A percentile compares a stretch with the other conserved stretches of the same genome.
These are phyloP conservation scores for Datnioides undecimradiatus DNA, from an alignment of 2,113 vertebrate genomes.

Conservation along the genomic window DNA sequence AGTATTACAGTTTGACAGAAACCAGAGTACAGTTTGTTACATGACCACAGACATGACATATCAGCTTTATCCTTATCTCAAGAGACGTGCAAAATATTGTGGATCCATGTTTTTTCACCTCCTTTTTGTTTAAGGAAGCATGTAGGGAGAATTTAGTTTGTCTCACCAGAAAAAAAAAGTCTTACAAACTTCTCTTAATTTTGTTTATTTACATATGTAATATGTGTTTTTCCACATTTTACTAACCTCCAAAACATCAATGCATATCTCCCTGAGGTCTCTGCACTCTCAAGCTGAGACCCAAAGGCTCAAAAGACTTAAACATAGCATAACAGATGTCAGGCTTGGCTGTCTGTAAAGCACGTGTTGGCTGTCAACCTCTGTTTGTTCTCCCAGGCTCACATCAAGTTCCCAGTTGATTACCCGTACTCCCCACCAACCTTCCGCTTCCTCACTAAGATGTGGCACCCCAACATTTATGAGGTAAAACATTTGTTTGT, in stretches of 20 bases:
- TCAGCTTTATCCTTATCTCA: neutral
- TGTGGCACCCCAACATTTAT: constrained; percentile 99
- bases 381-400: constrained; percentile 86
- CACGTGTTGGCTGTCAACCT: constrained; percentile 12
- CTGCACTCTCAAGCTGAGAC: neutral
- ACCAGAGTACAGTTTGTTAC: neutral
- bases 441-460: constrained; percentile 99
- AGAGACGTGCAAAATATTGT: neutral
- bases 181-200: neutral
- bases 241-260: neutral
- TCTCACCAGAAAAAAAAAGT: neutral
- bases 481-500: constrained; percentile 87
- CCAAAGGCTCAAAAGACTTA: neutral
- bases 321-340: neutral
- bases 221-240: neutral
- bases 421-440: constrained; percentile 99
- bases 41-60: neutral
- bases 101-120: neutral
- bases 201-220: neutral
- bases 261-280: neutral
- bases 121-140: neutral
- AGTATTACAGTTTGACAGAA: neutral
- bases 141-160: neutral
- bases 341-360: neutral
- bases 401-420: constrained; percentile 98